Percentiles rank a stretch among this genome's conserved stretches.
Evolutionary conservation across 2,113 vertebrate genomes (phyloP).

Genomic region (Calidris pugnax): DNA sequence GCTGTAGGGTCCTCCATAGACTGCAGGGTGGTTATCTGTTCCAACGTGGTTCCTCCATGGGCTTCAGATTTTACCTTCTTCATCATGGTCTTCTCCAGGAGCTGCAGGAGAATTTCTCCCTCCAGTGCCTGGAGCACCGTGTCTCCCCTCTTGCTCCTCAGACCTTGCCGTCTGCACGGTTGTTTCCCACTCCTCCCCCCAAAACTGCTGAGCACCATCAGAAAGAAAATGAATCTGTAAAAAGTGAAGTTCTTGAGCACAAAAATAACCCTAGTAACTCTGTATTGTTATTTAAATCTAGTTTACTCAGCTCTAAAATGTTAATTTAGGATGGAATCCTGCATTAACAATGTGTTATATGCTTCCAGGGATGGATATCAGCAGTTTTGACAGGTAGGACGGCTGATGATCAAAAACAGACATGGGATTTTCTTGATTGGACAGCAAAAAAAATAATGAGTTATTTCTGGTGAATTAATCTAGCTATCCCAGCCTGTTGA

Average conservation of each 20-base stretch:
- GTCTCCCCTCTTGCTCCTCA: background rate
- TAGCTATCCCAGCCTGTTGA: background rate
- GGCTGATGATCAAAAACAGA: background rate
- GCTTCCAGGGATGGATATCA: background rate
- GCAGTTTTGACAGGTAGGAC: background rate
- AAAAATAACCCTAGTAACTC: background rate
- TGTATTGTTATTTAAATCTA: background rate
- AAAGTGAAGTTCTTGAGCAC: background rate
- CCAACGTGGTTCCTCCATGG: background rate
- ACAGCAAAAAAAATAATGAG: background rate
- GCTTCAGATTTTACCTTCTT: background rate
- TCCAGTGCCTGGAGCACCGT: background rate
- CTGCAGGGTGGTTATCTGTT: background rate
- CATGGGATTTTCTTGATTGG: background rate
- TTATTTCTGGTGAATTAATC: background rate
- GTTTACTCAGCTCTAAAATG: background rate
- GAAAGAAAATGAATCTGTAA: background rate
- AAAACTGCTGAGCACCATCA: background rate
- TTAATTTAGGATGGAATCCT: background rate
- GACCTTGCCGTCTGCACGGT: background rate
- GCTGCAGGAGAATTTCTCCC: background rate
- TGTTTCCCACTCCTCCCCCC: background rate
- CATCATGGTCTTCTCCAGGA: background rate
- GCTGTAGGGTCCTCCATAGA: background rate
- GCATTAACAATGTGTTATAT: background rate